Conservation (phyloP, 2,888 invertebrate genomes). For the Alentia gelatinosa region DNA sequence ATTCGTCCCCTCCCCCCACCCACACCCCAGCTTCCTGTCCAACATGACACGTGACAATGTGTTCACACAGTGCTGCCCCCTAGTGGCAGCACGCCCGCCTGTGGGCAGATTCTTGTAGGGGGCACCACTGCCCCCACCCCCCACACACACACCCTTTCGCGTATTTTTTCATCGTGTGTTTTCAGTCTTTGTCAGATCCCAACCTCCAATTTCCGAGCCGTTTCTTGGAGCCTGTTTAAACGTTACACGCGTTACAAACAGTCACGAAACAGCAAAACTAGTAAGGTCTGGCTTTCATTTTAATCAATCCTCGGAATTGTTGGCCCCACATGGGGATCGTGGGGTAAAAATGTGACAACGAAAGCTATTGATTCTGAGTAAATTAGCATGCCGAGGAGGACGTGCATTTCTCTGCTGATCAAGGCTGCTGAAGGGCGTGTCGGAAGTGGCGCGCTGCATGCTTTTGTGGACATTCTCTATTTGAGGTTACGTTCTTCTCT, state of each 20-base stretch:
- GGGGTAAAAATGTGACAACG: no score
- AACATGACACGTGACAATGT: neutral
- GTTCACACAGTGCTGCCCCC: neutral
- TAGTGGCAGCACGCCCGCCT: neutral
- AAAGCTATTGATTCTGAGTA: no score
- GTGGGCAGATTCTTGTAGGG: neutral
- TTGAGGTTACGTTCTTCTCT: no score
- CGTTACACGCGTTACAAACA: neutral
- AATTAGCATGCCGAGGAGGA: no score
- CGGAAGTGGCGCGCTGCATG: no score
- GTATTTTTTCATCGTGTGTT: neutral
- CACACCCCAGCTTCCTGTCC: no score
- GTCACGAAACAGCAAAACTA: neutral
- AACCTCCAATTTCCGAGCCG: neutral
- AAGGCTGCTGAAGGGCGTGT: no score
- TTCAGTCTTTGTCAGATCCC: neutral
- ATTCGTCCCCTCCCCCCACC: neutral
- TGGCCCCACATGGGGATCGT: no score
- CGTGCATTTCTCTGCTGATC: no score
- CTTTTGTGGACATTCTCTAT: no score
- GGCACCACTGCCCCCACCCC: neutral
- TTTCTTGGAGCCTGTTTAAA: neutral
- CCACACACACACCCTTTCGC: neutral
- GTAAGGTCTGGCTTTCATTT: neutral
- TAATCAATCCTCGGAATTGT: neutral